These are phyloP conservation scores for Henricia sp. DNA, from an alignment of 53 echinoderm and acorn worm genomes.

Conservation along the genomic window DNA sequence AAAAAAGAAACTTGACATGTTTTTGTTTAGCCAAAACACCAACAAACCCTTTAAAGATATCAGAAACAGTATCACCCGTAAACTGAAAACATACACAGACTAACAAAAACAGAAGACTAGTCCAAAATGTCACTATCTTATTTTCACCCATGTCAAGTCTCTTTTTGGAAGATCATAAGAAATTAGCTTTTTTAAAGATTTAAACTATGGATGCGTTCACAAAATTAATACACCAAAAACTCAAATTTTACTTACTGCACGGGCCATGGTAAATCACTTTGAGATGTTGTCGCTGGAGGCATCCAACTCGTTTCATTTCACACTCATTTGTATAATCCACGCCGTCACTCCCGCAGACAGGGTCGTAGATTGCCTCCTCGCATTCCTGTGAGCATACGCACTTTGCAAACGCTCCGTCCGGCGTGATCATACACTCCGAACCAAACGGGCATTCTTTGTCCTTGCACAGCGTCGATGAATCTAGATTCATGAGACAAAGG, in stretches of 20 bases:
- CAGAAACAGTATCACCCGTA: too few relatives aligned
- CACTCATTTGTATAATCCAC: constrained; percentile 82
- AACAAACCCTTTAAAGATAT: too few relatives aligned
- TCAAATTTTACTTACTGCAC: constrained; percentile 69
- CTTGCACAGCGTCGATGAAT: constrained; percentile 70
- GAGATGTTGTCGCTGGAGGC: constrained; percentile 58
- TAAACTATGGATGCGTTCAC: too few relatives aligned
- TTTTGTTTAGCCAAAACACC: too few relatives aligned
- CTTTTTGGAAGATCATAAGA: too few relatives aligned
- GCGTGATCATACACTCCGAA: constrained; percentile 70
- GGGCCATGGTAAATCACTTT: constrained; percentile 69
- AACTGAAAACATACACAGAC: too few relatives aligned
- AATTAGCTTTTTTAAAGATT: too few relatives aligned
- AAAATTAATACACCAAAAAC: too few relatives aligned
- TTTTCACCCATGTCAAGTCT: too few relatives aligned
- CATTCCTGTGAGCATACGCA: constrained; percentile 86
- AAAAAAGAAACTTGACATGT: too few relatives aligned
- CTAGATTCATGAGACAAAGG: constrained; percentile 69
- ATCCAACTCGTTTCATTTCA: constrained; percentile 64
- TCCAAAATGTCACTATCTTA: too few relatives aligned
- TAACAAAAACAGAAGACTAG: too few relatives aligned
- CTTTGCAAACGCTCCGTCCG: constrained; percentile 61
- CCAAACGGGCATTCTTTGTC: constrained; percentile 74
- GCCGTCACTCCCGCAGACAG: constrained; percentile 84
- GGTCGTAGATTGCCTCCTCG: constrained; percentile 44